These are phyloP conservation scores for Alligator sinensis DNA, from an alignment of 2,113 vertebrate species.

Conservation along the genomic window DNA sequence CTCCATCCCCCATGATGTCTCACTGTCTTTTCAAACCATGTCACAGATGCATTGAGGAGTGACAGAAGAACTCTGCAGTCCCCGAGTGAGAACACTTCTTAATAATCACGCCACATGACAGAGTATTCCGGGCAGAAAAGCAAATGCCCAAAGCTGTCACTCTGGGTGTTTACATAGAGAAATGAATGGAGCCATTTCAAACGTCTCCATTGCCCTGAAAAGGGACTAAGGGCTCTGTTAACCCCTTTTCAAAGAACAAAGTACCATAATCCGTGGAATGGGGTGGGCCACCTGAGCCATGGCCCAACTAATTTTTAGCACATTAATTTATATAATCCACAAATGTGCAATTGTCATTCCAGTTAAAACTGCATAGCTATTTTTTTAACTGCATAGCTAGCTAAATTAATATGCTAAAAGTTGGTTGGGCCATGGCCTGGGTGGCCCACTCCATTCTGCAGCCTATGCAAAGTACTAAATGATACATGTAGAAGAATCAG, in stretches of 20 bases:
- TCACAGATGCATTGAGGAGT: constrained; percentile 24
- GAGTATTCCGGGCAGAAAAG: neutral
- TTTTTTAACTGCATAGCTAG: too few relatives aligned
- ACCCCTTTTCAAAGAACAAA: neutral
- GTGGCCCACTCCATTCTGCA: neutral
- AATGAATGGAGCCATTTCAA: neutral
- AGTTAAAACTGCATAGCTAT: too few relatives aligned
- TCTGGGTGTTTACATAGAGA: neutral
- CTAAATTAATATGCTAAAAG: too few relatives aligned
- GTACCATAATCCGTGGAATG: neutral
- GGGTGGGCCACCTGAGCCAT: too few relatives aligned
- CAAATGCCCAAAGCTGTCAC: neutral
- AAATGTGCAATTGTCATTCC: too few relatives aligned
- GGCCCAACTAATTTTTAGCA: too few relatives aligned
- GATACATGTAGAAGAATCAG: constrained; percentile 9
- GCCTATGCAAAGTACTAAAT: constrained; percentile 1
- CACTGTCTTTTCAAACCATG: neutral
- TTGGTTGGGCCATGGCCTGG: too few relatives aligned
- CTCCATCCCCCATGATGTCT: constrained; percentile 14
- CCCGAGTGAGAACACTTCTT: neutral
- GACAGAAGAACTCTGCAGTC: constrained; percentile 23
- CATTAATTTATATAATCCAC: too few relatives aligned
- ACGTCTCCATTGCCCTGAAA: neutral
- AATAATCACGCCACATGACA: neutral
- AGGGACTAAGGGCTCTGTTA: neutral